Conservation (phyloP, 2,888 invertebrate genomes). For the Campoplex capitator region DNA sequence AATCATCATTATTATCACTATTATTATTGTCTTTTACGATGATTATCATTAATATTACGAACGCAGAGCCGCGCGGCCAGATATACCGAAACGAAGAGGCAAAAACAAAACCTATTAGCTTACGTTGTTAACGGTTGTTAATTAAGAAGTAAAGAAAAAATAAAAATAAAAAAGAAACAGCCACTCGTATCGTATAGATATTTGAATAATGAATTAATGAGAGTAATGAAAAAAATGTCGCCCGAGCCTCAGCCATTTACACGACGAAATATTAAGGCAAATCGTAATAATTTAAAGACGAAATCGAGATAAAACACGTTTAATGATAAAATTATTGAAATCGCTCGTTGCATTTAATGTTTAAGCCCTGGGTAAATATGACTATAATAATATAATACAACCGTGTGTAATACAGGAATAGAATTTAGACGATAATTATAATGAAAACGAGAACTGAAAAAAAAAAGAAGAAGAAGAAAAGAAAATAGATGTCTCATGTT, state of each 20-base stretch:
- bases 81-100: slow-evolving; percentile 41
- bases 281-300: slow-evolving; percentile 11
- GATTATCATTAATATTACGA: slow-evolving; percentile 59
- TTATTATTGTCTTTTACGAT: slow-evolving; percentile 23
- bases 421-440: slow-evolving; percentile 57
- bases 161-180: background rate
- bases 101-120: slow-evolving; percentile 77
- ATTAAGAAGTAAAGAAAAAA: slow-evolving; percentile 71
- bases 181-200: slow-evolving; percentile 67
- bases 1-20: slow-evolving; percentile 56
- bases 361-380: slow-evolving; percentile 77
- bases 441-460: slow-evolving; percentile 19
- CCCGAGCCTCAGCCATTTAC: slow-evolving; percentile 53
- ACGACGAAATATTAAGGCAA: slow-evolving; percentile 24
- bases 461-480: background rate
- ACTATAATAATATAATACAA: slow-evolving; percentile 73
- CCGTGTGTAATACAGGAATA: slow-evolving; percentile 69
- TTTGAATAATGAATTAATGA: slow-evolving; percentile 60
- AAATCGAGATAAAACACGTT: slow-evolving; percentile 38
- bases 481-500: slow-evolving; percentile 16
- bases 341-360: slow-evolving; percentile 75
- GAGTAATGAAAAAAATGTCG: slow-evolving; percentile 24
- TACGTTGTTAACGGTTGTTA: slow-evolving; percentile 78
- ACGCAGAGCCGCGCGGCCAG: slow-evolving; percentile 45
- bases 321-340: slow-evolving; percentile 57